These are phyloP conservation scores for Leptothorax acervorum DNA, from an alignment of 2,888 invertebrate genomes.

Conservation along the genomic window DNA sequence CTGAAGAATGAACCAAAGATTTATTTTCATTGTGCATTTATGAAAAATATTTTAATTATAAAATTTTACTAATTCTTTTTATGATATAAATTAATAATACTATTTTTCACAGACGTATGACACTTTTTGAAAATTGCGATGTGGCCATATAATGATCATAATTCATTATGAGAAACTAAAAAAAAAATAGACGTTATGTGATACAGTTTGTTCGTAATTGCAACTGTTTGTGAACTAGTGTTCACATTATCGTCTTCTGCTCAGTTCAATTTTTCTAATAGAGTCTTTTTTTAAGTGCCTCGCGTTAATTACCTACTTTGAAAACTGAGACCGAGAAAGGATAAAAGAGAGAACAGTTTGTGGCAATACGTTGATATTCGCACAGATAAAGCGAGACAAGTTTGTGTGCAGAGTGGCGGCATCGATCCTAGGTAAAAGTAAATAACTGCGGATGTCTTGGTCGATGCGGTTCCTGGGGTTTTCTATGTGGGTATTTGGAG, in stretches of 20 bases:
- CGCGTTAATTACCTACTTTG: constrained; percentile 1
- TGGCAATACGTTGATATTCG: constrained; percentile 41
- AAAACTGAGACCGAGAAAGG: neutral
- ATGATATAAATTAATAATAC: neutral
- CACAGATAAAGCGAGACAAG: constrained; percentile 37
- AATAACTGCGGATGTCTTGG: constrained; percentile 72
- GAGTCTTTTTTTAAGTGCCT: neutral
- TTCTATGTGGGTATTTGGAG: constrained; percentile 57
- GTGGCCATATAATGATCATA: neutral
- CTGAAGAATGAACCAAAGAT: neutral
- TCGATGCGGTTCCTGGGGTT: constrained; percentile 56
- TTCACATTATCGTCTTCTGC: neutral
- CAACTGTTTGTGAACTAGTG: neutral
- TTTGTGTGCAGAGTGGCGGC: constrained; percentile 50
- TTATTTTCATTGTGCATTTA: constrained; percentile 6
- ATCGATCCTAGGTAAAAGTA: constrained; percentile 81
- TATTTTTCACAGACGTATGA: neutral
- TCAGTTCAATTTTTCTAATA: neutral
- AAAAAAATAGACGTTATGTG: neutral
- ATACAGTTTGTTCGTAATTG: neutral
- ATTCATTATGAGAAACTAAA: neutral
- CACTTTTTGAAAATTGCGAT: neutral
- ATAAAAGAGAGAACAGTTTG: constrained; percentile 21
- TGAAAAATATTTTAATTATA: neutral
- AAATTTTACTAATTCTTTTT: neutral